Evolutionary conservation across 2,888 invertebrate genomes (phyloP).

Genomic region (Quadroppia sp.): DNA sequence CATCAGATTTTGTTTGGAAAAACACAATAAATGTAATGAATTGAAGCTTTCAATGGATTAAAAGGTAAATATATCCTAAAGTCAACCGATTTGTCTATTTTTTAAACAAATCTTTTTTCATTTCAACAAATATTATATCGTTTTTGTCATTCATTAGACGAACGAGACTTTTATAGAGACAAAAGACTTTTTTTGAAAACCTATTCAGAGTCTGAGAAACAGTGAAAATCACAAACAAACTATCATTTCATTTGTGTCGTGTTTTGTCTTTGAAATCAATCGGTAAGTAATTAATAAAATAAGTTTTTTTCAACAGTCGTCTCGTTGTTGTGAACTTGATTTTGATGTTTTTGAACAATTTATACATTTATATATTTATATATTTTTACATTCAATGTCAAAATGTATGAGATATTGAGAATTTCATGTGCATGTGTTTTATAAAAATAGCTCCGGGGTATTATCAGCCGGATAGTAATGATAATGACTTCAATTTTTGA

Average conservation of each 20-base stretch:
- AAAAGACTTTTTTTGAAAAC: neutral
- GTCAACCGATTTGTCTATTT: neutral
- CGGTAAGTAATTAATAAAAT: neutral
- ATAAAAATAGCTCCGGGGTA: constrained; percentile 24
- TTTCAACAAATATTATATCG: too few species aligned
- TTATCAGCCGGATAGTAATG: constrained; percentile 3
- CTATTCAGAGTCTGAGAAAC: neutral
- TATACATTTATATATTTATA: neutral
- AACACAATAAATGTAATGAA: neutral
- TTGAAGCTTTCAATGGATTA: constrained; percentile 23
- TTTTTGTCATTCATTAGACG: neutral
- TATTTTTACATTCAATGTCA: constrained; percentile 13
- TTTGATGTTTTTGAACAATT: neutral
- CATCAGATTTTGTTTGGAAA: neutral
- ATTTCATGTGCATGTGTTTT: neutral
- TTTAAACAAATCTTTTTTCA: neutral
- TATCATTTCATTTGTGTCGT: neutral
- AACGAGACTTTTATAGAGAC: neutral
- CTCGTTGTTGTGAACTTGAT: neutral
- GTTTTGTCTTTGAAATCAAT: neutral
- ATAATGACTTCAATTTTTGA: neutral
- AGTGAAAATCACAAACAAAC: neutral
- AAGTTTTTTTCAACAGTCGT: neutral
- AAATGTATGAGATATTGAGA: constrained; percentile 6
- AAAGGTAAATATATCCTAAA: neutral